Conservation (phyloP, 2,113 vertebrate genomes). For the Perca fluviatilis region DNA sequence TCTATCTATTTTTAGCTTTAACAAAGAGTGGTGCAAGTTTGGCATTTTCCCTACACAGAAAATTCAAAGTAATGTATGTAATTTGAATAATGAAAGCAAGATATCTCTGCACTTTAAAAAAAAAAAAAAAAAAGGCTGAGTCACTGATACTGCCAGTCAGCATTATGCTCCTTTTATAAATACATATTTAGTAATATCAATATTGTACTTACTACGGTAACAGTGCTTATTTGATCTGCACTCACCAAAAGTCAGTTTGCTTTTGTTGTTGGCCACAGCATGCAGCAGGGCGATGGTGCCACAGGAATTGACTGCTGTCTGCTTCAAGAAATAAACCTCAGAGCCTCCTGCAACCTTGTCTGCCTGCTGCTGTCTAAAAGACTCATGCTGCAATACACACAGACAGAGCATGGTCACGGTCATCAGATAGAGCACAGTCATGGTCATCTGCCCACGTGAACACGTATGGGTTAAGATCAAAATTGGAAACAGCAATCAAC, state of each 20-base stretch:
- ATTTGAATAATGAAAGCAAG: neutral
- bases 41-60: neutral
- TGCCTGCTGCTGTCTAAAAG: conserved; percentile 91
- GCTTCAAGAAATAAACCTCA: conserved; percentile 94
- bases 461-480: neutral
- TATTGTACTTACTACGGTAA: neutral
- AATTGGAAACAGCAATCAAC: neutral
- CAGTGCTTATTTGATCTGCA: conserved; percentile 16
- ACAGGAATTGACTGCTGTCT: conserved; percentile 93
- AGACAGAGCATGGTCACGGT: neutral
- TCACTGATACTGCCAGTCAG: neutral
- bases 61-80: neutral
- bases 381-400: conserved; percentile 89
- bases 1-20: neutral
- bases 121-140: conserved; percentile 9
- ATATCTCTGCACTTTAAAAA: neutral
- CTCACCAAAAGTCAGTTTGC: conserved; percentile 91
- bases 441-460: neutral
- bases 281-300: conserved; percentile 95
- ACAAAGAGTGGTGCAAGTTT: too few species aligned
- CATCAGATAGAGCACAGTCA: neutral
- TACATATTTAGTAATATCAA: neutral
- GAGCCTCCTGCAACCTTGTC: conserved; percentile 86
- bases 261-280: conserved; percentile 93
- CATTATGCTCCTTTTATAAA: neutral